Evolutionary conservation across 2,888 invertebrate genomes (phyloP), one percentile per base, ranked within the genome.

Genomic region (Eurytoma californica): DNA sequence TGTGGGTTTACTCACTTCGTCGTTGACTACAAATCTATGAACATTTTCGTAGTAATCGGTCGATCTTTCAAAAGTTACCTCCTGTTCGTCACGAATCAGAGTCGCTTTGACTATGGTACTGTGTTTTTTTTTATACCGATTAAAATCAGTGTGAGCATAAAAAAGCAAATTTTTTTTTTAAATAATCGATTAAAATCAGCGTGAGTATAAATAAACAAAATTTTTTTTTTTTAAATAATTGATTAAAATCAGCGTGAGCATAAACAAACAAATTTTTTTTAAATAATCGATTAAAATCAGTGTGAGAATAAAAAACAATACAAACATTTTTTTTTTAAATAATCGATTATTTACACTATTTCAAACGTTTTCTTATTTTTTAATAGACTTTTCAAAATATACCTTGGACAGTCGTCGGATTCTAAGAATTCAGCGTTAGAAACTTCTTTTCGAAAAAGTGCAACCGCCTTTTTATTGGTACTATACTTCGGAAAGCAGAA

Each of bases 401-500:
- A 79, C 79, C 79, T 79, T 53, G 60, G 24, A 70, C 20, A 9
- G 12, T 69, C 53, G 7, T 63, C 12, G 2, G 28, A 20, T 39
- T 63, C 14, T 18, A 30, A 9, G 16, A 61, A 14, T 24, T 12
- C 1, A 3, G 0, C 3, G 16, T 75, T 72, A 39, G 72, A 79
- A 3, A 80, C 16, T 5, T 24, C 14, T 14, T 76, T 18, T 39
- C 68, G 49, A 1, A 80, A 24, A 65, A 3, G 0, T n/a, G 72
- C n/a, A 28, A 61, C n/a, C 0, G 74, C 68, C 18, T 53, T 78
- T 55, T 72, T 81, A 47, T 53, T 79, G 24, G 63, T 79, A 51
- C 47, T n/a, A n/a, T 68, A 79, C n/a, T 18, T 9, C 0, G 70
- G 70, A 53, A 79, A 74, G 24, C 77, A 79, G 39, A 73, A 77